These are phyloP conservation scores for Tachycineta bicolor DNA, from an alignment of 2,113 vertebrate genomes.

Conservation along the genomic window DNA sequence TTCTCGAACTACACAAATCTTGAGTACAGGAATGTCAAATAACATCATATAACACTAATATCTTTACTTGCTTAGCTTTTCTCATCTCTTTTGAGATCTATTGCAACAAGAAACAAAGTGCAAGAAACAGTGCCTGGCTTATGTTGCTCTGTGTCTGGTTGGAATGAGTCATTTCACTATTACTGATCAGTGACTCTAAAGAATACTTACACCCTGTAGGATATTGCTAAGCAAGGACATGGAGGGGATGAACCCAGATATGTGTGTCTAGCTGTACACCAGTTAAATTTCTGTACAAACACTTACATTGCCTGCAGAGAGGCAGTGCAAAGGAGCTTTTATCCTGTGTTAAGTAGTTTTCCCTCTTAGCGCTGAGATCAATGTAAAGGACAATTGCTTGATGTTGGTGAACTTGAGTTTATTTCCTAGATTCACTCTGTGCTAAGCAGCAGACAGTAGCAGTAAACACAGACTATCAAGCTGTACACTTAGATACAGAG, in stretches of 20 bases:
- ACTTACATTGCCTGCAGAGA: neutral
- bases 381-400: neutral
- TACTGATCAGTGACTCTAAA: neutral
- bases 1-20: accelerated
- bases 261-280: neutral
- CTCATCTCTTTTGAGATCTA: neutral
- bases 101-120: neutral
- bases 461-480: neutral
- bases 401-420: neutral
- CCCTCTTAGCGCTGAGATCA: neutral
- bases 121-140: neutral
- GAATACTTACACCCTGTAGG: neutral
- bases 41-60: neutral
- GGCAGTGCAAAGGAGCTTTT: neutral
- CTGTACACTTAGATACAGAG: neutral
- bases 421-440: neutral
- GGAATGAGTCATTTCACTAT: neutral
- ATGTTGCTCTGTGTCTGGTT: neutral
- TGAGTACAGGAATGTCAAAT: neutral
- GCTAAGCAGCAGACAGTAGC: neutral
- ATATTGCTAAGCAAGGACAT: neutral
- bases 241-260: neutral
- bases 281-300: neutral
- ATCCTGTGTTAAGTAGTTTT: neutral
- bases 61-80: neutral